A percentile compares a stretch with the other conserved stretches of the same genome.
These are phyloP conservation scores for Parazoanthus darwini DNA, from an alignment of 92 coral and sea anemone genomes.

Conservation along the genomic window DNA sequence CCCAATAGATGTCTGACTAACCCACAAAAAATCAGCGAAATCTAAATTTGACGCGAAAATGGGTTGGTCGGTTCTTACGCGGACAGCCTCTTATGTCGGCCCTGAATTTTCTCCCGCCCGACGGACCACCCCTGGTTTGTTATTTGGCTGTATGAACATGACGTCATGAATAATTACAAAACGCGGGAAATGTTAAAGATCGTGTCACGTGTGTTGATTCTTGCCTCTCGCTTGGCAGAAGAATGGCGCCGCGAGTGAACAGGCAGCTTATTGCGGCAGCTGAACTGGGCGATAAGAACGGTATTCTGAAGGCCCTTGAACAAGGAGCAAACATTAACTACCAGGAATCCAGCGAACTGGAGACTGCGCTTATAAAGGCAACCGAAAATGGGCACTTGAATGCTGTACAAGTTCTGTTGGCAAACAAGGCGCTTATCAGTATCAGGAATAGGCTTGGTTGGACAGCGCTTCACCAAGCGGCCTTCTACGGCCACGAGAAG, in stretches of 20 bases:
- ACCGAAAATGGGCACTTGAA: slow-evolving; percentile 25
- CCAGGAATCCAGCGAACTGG: slow-evolving; percentile 17
- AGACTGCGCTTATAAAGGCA: slow-evolving; percentile 29
- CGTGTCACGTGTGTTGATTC: background rate
- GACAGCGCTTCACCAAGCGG: slow-evolving; percentile 17
- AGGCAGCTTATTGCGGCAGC: slow-evolving; percentile 6
- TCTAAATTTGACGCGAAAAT: no score
- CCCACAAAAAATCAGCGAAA: no score
- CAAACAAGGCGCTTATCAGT: slow-evolving; percentile 20
- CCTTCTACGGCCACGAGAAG: slow-evolving; percentile 18
- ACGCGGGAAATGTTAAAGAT: slow-evolving; percentile 6
- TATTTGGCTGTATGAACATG: background rate
- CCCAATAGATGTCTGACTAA: no score
- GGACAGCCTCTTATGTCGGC: no score
- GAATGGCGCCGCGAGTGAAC: slow-evolving; percentile 12
- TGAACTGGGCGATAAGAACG: slow-evolving; percentile 4
- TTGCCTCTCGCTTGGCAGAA: background rate
- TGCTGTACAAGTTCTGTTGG: slow-evolving; percentile 2
- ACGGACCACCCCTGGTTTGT: no score
- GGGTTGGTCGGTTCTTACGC: no score
- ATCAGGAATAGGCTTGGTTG: slow-evolving; percentile 11
- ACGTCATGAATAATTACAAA: background rate
- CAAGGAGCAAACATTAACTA: slow-evolving; percentile 26
- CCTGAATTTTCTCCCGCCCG: no score
- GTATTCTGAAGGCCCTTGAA: slow-evolving; percentile 27